Conservation (phyloP, 2,113 vertebrate species). For the Alexandromys fortis region DNA sequence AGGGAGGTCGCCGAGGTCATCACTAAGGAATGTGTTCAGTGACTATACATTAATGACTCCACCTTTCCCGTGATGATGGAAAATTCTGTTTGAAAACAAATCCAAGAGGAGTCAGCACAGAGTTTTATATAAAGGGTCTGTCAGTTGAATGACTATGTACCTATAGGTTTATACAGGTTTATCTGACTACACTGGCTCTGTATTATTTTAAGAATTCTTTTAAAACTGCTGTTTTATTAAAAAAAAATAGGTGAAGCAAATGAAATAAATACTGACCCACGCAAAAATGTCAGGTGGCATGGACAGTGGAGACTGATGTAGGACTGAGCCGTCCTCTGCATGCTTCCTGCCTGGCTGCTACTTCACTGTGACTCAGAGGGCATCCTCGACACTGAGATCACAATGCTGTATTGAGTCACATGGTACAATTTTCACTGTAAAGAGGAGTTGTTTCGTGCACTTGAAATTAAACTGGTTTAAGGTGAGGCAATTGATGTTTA, state of each 20-base stretch:
- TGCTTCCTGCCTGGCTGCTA: not conserved
- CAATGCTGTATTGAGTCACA: not conserved
- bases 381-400: slow-evolving; percentile 21
- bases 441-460: slow-evolving; percentile 25
- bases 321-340: not conserved
- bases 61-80: not conserved
- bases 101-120: slow-evolving; percentile 16
- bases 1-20: not conserved
- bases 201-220: not conserved
- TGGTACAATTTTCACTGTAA: slow-evolving; percentile 44
- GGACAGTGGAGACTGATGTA: not conserved
- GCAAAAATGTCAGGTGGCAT: not conserved
- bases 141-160: not conserved
- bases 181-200: not conserved
- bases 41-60: not conserved
- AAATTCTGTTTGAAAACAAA: slow-evolving; percentile 31
- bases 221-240: not conserved
- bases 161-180: slow-evolving; percentile 7
- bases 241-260: not conserved
- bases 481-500: slow-evolving; percentile 52
- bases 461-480: slow-evolving; percentile 62
- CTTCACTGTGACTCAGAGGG: not conserved
- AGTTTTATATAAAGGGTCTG: not conserved
- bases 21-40: not conserved
- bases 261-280: not conserved